Conservation (phyloP, 2,797 vertebrate genomes). For the Sciaenops ocellatus region DNA sequence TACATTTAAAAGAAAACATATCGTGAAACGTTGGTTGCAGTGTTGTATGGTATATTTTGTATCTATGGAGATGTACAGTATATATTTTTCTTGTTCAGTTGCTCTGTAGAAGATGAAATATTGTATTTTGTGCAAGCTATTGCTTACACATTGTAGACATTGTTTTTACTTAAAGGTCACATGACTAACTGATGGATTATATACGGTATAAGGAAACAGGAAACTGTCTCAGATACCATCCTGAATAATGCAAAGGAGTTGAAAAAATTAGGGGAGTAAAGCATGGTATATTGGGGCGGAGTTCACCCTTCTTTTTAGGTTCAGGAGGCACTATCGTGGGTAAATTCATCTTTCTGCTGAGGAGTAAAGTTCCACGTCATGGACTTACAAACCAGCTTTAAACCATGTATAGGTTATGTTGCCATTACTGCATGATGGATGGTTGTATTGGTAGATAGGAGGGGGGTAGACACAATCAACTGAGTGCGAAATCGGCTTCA, state of each 20-base stretch:
- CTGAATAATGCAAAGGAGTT: not conserved
- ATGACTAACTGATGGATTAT: not conserved
- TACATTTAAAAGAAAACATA: not conserved
- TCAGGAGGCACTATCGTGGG: conserved; percentile 39
- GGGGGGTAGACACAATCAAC: conserved; percentile 70
- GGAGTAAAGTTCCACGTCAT: conserved; percentile 29
- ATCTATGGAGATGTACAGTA: not conserved
- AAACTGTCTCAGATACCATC: not conserved
- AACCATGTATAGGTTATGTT: conserved; percentile 47
- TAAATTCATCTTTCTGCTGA: conserved; percentile 59
- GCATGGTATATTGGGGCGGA: not conserved
- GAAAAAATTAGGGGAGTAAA: not conserved
- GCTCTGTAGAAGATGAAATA: not conserved
- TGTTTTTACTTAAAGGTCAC: not conserved
- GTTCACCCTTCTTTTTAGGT: conserved; percentile 28
- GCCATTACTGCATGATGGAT: conserved; percentile 74
- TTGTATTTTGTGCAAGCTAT: not conserved
- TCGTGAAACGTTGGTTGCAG: not conserved
- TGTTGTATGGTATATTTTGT: not conserved
- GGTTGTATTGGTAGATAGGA: not conserved
- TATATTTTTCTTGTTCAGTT: not conserved
- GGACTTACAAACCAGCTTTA: conserved; percentile 30
- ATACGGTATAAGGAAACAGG: not conserved
- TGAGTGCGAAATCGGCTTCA: conserved; percentile 80
- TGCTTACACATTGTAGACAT: not conserved